Base-by-base conservation (phyloP, 2,888 invertebrate genomes). In the Philereme vetulata region DNA sequence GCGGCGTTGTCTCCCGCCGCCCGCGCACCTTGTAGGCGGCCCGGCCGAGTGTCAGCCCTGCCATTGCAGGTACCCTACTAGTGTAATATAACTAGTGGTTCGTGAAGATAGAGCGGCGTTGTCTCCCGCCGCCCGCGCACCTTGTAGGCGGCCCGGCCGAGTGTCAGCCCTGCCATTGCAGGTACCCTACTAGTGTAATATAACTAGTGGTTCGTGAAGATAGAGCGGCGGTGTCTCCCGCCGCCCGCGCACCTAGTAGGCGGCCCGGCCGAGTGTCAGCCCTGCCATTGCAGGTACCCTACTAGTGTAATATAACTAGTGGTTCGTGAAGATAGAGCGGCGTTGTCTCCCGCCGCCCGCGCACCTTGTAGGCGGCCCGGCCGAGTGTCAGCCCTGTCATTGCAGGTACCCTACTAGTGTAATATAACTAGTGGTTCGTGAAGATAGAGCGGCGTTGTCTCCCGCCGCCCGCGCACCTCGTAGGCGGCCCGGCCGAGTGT, bases 31-130 rank as follows among this genome's bases (percentile, higher is more conserved):
- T 71, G 54, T 84, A 77, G 60, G 96, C 69, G 90, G 82, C 4
- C 90, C 89, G 0, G 78, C 80, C 4, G 74, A 79, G 38, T 93
- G 92, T 68, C 82, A 85, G 63, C 76, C 78, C 43, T 93, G 92
- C 62, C 82, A 21, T 21, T 21, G 21, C 21, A 21, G 21, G 21
- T 21, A 21, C 21, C 21, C 21, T 21, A 21, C 21, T 21, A 21
- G 1, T 21, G 21, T 21, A 21, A 21, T 21, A 21, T 21, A 21
- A 21, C 21, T 21, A 21, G 21, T 21, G 21, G 2, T 21, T 21
- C 82, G 95, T 96, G 51, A 98, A 97, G 85, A 92, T 97, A 56
- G 93, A 93, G 68, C 96, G 95, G 73, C 93, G 93, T 56, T 98
- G 97, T 79, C 82, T 76, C 33, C 81, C 90, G 51, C 91, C 90